A percentile compares a stretch with the other conserved stretches of the same genome.
Conservation (phyloP, 2,113 vertebrate genomes). For the Trematocara variabile region DNA sequence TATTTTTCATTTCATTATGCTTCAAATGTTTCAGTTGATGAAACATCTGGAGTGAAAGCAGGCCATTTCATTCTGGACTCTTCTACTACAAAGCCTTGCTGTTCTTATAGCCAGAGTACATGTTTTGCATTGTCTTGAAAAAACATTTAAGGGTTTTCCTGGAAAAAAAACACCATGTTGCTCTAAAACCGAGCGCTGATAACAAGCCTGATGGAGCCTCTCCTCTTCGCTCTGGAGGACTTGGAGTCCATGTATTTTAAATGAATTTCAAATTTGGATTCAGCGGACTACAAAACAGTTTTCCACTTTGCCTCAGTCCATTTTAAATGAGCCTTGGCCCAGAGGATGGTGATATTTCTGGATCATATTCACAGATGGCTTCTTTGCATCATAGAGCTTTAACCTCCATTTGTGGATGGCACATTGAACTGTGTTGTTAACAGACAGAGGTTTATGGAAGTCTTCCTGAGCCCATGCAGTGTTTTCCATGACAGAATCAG, state of each 20-base stretch:
- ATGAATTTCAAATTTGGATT: background rate
- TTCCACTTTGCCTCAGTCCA: background rate
- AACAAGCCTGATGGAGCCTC: background rate
- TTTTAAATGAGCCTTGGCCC: background rate
- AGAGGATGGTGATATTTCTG: background rate
- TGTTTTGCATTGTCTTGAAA: background rate
- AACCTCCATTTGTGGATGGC: background rate
- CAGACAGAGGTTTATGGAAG: background rate
- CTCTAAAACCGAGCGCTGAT: background rate
- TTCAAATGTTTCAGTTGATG: background rate
- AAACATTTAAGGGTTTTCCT: background rate
- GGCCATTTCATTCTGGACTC: background rate
- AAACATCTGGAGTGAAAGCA: background rate
- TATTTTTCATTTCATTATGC: background rate
- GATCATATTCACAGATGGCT: background rate
- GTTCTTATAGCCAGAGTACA: background rate
- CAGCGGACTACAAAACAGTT: background rate
- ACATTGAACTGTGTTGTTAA: background rate
- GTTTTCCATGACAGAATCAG: background rate
- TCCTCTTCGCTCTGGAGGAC: background rate
- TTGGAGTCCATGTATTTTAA: background rate
- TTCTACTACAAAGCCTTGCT: background rate
- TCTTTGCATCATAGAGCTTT: background rate
- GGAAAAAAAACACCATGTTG: background rate
- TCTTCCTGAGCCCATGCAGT: background rate